Conservation (phyloP, 2,113 vertebrate species). For the Atractosteus spatula region DNA sequence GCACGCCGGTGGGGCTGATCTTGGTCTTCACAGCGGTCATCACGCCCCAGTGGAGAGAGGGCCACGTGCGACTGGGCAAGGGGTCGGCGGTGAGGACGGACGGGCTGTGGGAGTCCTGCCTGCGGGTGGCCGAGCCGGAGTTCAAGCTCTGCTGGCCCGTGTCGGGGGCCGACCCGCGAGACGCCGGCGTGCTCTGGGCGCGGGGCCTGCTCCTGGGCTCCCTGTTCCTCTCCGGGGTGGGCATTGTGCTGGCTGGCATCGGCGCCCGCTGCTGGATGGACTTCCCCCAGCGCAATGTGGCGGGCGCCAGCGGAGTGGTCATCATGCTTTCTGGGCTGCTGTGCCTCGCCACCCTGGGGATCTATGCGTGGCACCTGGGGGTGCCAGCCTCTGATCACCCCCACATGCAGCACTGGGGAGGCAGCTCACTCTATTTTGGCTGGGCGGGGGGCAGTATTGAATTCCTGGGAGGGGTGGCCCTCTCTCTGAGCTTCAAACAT, state of each 20-base stretch:
- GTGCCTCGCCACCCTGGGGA: constrained; percentile 55
- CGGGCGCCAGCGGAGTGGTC: constrained; percentile 61
- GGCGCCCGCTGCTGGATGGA: constrained; percentile 73
- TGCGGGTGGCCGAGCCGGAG: constrained; percentile 66
- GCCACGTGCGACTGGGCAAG: constrained; percentile 50
- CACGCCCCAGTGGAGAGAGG: constrained; percentile 73
- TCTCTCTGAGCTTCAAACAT: constrained; percentile 60
- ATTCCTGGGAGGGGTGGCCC: constrained; percentile 58
- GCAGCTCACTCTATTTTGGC: constrained; percentile 68
- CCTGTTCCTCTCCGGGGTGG: constrained; percentile 63
- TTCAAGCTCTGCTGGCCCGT: constrained; percentile 71
- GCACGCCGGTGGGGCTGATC: constrained; percentile 69
- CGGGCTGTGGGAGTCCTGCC: constrained; percentile 72
- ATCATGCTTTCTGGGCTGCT: constrained; percentile 61
- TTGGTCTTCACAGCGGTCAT: constrained; percentile 70
- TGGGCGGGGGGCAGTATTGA: constrained; percentile 69
- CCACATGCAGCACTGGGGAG: constrained; percentile 46
- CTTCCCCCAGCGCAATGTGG: constrained; percentile 60
- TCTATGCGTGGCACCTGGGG: constrained; percentile 61
- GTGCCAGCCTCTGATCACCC: constrained; percentile 30
- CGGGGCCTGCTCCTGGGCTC: constrained; percentile 64
- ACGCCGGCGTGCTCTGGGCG: constrained; percentile 53
- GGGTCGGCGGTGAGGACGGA: constrained; percentile 52
- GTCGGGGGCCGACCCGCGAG: constrained; percentile 55
- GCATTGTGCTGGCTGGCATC: constrained; percentile 67